Conservation (phyloP, 1,140 invertebrate genomes). For the Drosophila erecta region DNA sequence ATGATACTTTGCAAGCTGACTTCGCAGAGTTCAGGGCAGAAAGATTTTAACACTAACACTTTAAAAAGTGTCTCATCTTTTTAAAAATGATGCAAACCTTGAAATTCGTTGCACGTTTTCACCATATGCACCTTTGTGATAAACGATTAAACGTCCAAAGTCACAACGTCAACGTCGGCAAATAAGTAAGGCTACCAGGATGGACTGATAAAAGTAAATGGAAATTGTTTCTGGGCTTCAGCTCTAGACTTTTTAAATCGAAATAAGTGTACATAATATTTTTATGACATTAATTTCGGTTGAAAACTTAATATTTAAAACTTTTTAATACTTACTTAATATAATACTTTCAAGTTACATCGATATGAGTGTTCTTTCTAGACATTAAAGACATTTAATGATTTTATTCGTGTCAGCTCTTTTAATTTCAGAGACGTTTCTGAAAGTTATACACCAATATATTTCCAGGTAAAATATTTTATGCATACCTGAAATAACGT, state of each 20-base stretch:
- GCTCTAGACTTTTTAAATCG: too few species aligned
- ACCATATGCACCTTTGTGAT: conserved; percentile 10
- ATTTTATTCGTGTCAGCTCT: conserved; percentile 1
- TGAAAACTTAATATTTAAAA: not conserved
- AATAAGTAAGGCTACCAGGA: conserved; percentile 22
- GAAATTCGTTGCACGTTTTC: conserved; percentile 10
- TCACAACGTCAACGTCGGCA: conserved; percentile 65
- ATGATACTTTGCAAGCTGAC: conserved; percentile 58
- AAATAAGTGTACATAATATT: not conserved
- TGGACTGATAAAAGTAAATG: not conserved
- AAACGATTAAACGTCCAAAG: not conserved
- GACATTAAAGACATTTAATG: not conserved
- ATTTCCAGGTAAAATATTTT: conserved; percentile 4
- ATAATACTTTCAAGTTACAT: not conserved
- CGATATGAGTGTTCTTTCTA: not conserved
- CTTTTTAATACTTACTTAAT: too few species aligned
- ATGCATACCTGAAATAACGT: not conserved
- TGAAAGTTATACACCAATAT: not conserved
- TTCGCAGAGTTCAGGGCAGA: not conserved
- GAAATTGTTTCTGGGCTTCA: not conserved
- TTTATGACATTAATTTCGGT: not conserved
- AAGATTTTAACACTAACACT: not conserved
- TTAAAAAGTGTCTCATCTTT: not conserved
- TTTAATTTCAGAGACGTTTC: conserved; percentile 11
- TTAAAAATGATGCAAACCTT: not conserved